These are phyloP conservation scores for Dryas iulia DNA, from an alignment of 1,140 invertebrate genomes.

Conservation along the genomic window DNA sequence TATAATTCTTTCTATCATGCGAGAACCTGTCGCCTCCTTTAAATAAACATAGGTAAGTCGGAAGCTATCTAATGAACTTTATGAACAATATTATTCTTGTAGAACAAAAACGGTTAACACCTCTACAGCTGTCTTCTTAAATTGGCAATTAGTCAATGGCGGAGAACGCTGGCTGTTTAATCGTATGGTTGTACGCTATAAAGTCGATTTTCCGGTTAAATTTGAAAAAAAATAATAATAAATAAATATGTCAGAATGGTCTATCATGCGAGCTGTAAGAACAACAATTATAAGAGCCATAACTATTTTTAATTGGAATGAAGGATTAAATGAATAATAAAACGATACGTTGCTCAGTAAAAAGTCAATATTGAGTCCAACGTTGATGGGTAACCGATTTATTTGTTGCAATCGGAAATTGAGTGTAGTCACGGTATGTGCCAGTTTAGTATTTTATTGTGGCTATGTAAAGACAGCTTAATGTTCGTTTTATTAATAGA, in stretches of 20 bases:
- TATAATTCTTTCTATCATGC: background rate
- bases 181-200: conserved; percentile 13
- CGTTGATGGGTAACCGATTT: conserved; percentile 60
- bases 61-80: background rate
- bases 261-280: conserved; percentile 43
- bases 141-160: conserved; percentile 38
- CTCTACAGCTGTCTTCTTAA: conserved; percentile 35
- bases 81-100: background rate
- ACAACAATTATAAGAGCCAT: conserved; percentile 56
- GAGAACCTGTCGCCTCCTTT: background rate
- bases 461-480: conserved; percentile 27
- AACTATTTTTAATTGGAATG: conserved; percentile 63
- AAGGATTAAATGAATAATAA: conserved; percentile 65
- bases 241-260: conserved; percentile 32
- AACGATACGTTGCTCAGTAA: conserved; percentile 35
- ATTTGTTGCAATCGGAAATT: conserved; percentile 47
- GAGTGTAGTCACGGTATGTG: conserved; percentile 49
- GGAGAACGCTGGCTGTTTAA: background rate
- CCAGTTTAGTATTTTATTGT: conserved; percentile 41
- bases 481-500: background rate
- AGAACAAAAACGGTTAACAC: background rate
- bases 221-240: conserved; percentile 17
- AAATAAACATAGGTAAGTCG: conserved; percentile 2
- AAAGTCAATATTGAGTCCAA: conserved; percentile 44
- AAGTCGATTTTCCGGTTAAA: conserved; percentile 27